Percentiles rank a stretch among this genome's conserved stretches.
These are phyloP conservation scores for Desmodus rotundus DNA, from an alignment of 2,113 vertebrate genomes.

Conservation along the genomic window DNA sequence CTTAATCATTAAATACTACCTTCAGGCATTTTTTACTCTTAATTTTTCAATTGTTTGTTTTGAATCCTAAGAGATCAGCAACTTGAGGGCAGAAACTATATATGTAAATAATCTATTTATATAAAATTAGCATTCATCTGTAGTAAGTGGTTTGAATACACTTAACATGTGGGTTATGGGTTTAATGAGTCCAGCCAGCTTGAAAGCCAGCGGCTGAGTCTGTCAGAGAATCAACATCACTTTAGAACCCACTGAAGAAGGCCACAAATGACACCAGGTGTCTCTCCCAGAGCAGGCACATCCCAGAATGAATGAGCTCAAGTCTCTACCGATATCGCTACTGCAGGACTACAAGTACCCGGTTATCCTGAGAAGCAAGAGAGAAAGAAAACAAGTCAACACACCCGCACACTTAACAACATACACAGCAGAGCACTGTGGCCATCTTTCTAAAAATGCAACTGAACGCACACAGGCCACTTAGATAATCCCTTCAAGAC, in stretches of 20 bases:
- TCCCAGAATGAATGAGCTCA: not conserved
- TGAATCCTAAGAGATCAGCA: not conserved
- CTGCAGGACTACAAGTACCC: not conserved
- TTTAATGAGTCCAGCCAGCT: not conserved
- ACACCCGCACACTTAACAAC: not conserved
- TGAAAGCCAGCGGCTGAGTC: not conserved
- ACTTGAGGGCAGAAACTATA: not conserved
- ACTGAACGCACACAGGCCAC: not conserved
- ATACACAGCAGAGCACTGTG: not conserved
- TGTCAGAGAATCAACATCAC: not conserved
- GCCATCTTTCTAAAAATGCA: not conserved
- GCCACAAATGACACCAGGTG: not conserved
- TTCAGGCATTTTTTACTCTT: slow-evolving; percentile 26
- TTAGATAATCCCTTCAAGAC: not conserved
- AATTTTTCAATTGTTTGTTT: slow-evolving; percentile 36
- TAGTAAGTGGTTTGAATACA: slow-evolving; percentile 5
- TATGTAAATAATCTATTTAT: not conserved
- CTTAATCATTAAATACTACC: slow-evolving; percentile 32
- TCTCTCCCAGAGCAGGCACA: not conserved
- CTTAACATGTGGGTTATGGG: not conserved
- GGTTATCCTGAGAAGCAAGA: not conserved
- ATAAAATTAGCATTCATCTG: not conserved
- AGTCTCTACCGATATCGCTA: not conserved
- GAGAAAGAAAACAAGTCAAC: not conserved
- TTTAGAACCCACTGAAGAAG: not conserved